Conservation (phyloP, 2,888 invertebrate genomes). For the Drosophila histrio region DNA sequence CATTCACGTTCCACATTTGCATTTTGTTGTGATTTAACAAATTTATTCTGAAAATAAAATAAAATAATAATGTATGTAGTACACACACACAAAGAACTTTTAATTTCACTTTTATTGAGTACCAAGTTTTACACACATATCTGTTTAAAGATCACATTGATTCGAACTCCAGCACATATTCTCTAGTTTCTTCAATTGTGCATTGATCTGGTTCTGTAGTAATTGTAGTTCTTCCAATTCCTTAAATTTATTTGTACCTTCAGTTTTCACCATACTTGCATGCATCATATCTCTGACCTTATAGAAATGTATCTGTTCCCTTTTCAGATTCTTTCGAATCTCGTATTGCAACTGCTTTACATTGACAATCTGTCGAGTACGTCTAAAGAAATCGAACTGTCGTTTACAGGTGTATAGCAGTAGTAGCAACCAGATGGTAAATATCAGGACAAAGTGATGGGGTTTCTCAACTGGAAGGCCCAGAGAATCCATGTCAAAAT, state of each 20-base stretch:
- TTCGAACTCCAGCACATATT: neutral
- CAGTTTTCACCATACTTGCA: slow-evolving; percentile 1
- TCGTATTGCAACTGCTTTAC: slow-evolving; percentile 36
- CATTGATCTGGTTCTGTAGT: slow-evolving; percentile 16
- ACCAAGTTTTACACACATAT: neutral
- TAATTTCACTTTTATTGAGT: neutral
- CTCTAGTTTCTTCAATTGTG: slow-evolving; percentile 10
- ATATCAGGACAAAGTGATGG: slow-evolving; percentile 1
- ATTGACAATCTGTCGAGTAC: neutral
- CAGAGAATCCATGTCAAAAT: neutral
- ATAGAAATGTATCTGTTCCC: slow-evolving; percentile 26
- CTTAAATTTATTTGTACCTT: neutral
- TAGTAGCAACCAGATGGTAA: slow-evolving; percentile 33
- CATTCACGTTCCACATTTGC: slow-evolving; percentile 8
- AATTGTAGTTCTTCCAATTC: slow-evolving; percentile 23
- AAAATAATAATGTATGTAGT: neutral
- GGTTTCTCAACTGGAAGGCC: neutral
- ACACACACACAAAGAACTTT: neutral
- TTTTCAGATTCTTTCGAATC: slow-evolving; percentile 35
- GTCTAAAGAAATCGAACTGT: slow-evolving; percentile 7
- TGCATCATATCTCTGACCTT: slow-evolving; percentile 12
- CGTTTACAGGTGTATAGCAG: slow-evolving; percentile 15
- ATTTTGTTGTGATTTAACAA: slow-evolving; percentile 22
- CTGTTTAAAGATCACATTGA: neutral
- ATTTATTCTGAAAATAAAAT: neutral